Evolutionary conservation across 2,797 vertebrate species (phyloP).

Genomic region (Gambelia wislizenii): DNA sequence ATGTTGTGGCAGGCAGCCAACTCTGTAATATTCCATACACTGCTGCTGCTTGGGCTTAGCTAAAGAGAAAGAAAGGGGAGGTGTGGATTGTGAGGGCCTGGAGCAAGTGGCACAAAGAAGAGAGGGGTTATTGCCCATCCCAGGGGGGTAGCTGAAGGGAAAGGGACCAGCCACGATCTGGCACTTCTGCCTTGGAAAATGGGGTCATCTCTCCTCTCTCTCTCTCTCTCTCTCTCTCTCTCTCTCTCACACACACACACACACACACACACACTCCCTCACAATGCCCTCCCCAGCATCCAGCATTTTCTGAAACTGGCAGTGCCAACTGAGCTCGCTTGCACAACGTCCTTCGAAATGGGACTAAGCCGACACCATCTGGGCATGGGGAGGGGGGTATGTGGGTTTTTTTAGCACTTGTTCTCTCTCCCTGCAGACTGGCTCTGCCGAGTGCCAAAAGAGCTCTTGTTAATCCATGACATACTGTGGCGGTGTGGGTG

Average conservation of each 20-base stretch:
- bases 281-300: constrained; percentile 3
- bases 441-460: constrained; percentile 57
- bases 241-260: no score
- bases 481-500: neutral
- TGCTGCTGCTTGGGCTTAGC: constrained; percentile 17
- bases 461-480: constrained; percentile 51
- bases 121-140: constrained; percentile 27
- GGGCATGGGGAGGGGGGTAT: constrained; percentile 28
- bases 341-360: constrained; percentile 30
- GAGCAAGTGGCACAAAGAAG: neutral
- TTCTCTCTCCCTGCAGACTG: constrained; percentile 62
- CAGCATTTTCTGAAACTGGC: constrained; percentile 29
- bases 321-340: fast-evolving
- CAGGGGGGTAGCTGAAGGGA: neutral
- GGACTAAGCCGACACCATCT: constrained; percentile 63
- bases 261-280: neutral
- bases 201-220: constrained; percentile 1
- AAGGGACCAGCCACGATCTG: constrained; percentile 10
- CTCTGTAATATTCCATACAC: constrained; percentile 39
- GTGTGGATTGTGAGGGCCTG: neutral
- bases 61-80: constrained; percentile 14
- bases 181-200: constrained; percentile 12
- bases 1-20: constrained; percentile 42
- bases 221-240: neutral
- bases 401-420: constrained; percentile 62